A percentile compares a stretch with the other conserved stretches of the same genome.
Conservation (phyloP, 2,888 invertebrate genomes). For the Leptopterna dolabrata region DNA sequence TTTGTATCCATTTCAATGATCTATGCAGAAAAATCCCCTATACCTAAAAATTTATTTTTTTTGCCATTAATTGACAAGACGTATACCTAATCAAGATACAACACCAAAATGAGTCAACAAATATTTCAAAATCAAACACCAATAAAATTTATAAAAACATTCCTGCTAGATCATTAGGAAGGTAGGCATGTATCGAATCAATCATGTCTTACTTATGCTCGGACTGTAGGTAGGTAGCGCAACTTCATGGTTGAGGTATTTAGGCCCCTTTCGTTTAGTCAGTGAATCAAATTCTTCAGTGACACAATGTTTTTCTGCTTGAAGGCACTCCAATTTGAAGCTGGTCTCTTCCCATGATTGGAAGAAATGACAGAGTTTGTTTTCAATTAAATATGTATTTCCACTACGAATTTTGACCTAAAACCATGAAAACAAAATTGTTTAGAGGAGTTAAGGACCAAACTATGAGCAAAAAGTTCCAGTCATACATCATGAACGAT, state of each 20-base stretch:
- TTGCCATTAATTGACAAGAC: too few species aligned
- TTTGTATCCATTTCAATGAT: too few species aligned
- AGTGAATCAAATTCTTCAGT: constrained; percentile 81
- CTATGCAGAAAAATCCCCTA: too few species aligned
- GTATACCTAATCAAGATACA: too few species aligned
- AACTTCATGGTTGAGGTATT: not conserved
- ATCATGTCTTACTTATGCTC: not conserved
- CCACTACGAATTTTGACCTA: constrained; percentile 71
- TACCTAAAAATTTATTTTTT: too few species aligned
- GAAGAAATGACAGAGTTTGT: constrained; percentile 75
- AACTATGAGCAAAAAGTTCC: too few species aligned
- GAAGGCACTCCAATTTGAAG: constrained; percentile 86
- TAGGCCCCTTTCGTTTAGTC: constrained; percentile 75
- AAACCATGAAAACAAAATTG: not conserved
- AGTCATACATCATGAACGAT: too few species aligned
- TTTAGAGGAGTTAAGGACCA: not conserved
- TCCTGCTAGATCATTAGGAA: too few species aligned
- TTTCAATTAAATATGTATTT: not conserved
- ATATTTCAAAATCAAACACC: too few species aligned
- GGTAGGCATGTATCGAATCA: too few species aligned
- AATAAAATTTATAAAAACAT: too few species aligned
- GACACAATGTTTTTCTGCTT: constrained; percentile 84
- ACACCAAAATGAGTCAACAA: too few species aligned
- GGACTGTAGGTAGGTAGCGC: not conserved
- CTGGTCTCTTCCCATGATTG: constrained; percentile 96